Base-by-base conservation (phyloP, 2,888 invertebrate species). In the Aleiodes testaceus region DNA sequence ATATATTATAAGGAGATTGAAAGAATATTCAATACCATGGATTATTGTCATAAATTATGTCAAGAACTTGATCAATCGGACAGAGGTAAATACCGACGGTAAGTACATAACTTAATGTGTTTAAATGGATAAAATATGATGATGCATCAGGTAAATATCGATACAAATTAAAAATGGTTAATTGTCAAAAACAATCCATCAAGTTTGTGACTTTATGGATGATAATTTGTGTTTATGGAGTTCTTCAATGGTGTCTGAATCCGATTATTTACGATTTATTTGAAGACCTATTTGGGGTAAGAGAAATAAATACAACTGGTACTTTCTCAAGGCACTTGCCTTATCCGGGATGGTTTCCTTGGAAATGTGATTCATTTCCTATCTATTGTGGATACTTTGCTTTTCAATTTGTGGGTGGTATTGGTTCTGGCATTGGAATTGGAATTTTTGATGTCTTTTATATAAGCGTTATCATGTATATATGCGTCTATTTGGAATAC, bases 211-310 rank as follows among this genome's bases (percentile, higher is more conserved):
- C 72, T 26, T 65, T 70, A 1, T 82, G 81, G 79, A 26, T 70
- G 3, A 64, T 65, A 20, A 12, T 77, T 14, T 75, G 74, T 30
- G 44, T 75, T 20, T 79, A 75, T 11, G 81, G 81, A 0, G 64
- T 77, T 22, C 7, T 74, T 4, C 80, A 81, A 65, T 82, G 81
- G 79, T 78, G 80, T 59, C 47, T 70, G 18, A 78, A 80, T 75
- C 79, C 82, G 14, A 45, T 79, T 5, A 42, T 79, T 20, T 70
- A 74, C 26, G 75, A 77, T 49, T 47, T 70, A 4, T 72, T 50
- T 26, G 16, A 45, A 12, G 22, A 63, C 30, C n/a, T 53, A 11
- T 47, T 63, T 73, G 16, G 6, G 36, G 9, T 36, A 36, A 36
- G 7, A 63, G 9, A 45, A 5, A 47, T 18, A 22, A 45, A 61